Base-by-base conservation (phyloP, 2,797 vertebrate species). In the Esox lucius region DNA sequence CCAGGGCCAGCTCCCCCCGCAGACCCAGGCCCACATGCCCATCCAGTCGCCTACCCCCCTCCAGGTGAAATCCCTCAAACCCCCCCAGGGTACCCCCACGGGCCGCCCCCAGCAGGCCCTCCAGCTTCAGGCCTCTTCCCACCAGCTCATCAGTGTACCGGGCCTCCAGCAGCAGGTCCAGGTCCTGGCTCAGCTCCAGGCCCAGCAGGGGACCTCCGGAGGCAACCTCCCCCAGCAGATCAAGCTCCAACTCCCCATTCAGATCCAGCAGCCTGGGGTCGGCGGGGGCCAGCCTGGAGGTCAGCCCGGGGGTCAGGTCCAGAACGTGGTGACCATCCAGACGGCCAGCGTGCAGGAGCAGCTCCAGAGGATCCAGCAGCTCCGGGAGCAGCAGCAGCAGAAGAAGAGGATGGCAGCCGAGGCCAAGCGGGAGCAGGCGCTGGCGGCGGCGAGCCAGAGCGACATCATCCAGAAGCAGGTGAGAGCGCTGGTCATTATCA, bases 391-490 rank as follows among this genome's bases (percentile, higher is more conserved):
- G 91, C 97, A 97, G 72, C 96, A 97, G 87, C 95, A 96, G 94
- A 96, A 96, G 92, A 97, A 98, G 85, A 95, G 94, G 87, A 96
- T 95, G 80, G 95, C 96, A 62, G 95, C 95, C 81, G 96, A 97
- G 83, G 95, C 95, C 83, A 96, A 96, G 88, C 88, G 92, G 80
- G 97, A 98, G 86, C 96, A 97, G 82, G 88, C 93, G 19, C 94
- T 96, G 83, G 96, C 95, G 73, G 88, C 95, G 78, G 90, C 95
- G 90, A 97, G 94, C 91, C 96, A 97, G 90, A 97, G 95, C 84
- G 95, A 98, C 90, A 95, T 98, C 91, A 96, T 96, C 90, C 97
- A 98, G 91, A 98, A 98, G 91, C 96, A 98, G 96, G 97, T 75
- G 42, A 6, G 39, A 42, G 9, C 39, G 5, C 39, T 42, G 53